phyloP scores from a whole-genome alignment of 2,113 vertebrate genomes.

The Pomatorhinus ruficollis region DNA sequence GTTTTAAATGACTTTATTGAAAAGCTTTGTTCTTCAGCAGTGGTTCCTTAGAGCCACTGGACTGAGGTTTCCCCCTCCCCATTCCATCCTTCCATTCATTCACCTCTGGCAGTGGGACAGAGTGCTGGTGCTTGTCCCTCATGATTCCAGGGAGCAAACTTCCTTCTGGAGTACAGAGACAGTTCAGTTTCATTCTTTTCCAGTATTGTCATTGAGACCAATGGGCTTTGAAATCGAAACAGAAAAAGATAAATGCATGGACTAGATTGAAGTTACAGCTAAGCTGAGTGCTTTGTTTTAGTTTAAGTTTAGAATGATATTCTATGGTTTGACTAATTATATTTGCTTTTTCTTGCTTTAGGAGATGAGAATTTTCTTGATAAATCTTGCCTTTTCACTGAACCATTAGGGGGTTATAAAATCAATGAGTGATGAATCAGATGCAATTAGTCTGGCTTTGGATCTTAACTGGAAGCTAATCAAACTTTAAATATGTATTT shows the following conservation, averaged over 20 bases:
- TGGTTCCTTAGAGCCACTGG: not conserved
- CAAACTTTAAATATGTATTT: conserved; percentile 39
- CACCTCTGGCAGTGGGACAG: not conserved
- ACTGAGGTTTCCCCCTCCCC: not conserved
- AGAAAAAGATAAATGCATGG: not conserved
- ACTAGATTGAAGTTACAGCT: not conserved
- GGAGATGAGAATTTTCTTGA: conserved; percentile 21
- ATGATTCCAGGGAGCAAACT: not conserved
- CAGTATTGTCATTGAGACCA: not conserved
- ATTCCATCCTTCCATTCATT: not conserved
- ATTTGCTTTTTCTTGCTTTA: conserved; percentile 5
- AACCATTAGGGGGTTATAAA: conserved; percentile 52
- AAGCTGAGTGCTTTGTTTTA: not conserved
- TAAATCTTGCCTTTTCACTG: conserved; percentile 3
- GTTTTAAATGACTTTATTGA: not conserved
- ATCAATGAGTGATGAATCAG: conserved; percentile 30
- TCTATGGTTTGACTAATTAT: not conserved
- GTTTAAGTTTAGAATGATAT: not conserved
- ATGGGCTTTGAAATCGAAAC: not conserved
- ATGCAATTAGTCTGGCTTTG: conserved; percentile 56
- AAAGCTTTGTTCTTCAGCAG: not conserved
- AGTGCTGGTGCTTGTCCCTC: not conserved
- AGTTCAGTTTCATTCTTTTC: not conserved
- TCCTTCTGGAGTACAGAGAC: not conserved
- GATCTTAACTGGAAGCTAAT: conserved; percentile 53